Conservation (phyloP, 2,113 vertebrate genomes). For the Phalacrocorax aristotelis region DNA sequence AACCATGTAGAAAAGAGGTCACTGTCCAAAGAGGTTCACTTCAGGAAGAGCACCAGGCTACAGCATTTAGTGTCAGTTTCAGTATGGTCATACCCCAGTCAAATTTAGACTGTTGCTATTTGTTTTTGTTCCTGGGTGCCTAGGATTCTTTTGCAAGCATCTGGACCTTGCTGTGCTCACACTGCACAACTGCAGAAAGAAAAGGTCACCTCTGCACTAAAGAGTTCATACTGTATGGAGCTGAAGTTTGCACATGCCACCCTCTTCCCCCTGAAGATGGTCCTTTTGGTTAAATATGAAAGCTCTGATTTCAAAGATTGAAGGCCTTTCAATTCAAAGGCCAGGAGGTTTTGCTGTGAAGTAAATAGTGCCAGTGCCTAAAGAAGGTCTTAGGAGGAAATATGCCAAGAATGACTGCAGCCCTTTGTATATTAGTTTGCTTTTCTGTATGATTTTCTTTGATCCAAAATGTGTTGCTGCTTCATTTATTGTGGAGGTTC, state of each 20-base stretch:
- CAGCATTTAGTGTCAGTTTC: not conserved
- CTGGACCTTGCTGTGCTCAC: not conserved
- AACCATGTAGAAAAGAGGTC: not conserved
- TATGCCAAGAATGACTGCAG: constrained; percentile 17
- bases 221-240: not conserved
- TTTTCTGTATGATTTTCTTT: constrained; percentile 35
- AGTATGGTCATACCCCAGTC: not conserved
- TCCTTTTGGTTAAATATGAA: not conserved
- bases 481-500: constrained; percentile 25
- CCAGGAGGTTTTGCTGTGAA: not conserved
- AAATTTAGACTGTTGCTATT: not conserved
- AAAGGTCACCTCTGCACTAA: not conserved
- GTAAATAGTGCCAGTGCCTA: not conserved
- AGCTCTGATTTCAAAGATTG: constrained; percentile 4
- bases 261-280: not conserved
- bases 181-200: not conserved
- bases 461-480: constrained; percentile 30
- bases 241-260: not conserved
- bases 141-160: not conserved
- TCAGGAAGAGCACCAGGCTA: not conserved
- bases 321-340: constrained; percentile 9
- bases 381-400: not conserved
- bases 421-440: not conserved
- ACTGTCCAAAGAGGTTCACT: not conserved
- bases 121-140: not conserved